Evolutionary conservation across 2,888 invertebrate genomes (phyloP).

Genomic region (Chymomyza caudatula): DNA sequence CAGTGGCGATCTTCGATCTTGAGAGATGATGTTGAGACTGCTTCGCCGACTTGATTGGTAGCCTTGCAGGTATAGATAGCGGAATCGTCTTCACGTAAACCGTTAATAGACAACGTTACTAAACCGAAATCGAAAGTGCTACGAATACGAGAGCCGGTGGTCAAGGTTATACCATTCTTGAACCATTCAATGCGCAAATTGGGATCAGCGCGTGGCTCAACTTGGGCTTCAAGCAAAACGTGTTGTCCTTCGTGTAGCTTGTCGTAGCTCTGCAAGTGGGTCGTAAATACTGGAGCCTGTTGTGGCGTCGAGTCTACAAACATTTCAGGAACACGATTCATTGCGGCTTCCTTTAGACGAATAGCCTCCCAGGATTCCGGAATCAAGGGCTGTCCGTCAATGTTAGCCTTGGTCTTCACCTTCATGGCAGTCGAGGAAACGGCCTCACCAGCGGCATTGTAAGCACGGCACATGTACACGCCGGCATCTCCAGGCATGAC

Average conservation of each 20-base stretch:
- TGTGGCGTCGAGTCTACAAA: constrained; percentile 90
- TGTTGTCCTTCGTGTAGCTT: constrained; percentile 91
- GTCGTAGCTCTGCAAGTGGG: constrained; percentile 91
- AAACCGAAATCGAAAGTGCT: constrained; percentile 98
- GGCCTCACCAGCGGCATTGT: constrained; percentile 95
- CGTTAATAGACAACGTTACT: constrained; percentile 93
- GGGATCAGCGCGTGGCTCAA: constrained; percentile 93
- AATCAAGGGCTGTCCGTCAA: constrained; percentile 90
- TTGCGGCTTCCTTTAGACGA: constrained; percentile 92
- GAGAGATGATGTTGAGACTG: constrained; percentile 92
- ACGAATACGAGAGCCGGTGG: constrained; percentile 92
- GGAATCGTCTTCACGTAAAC: constrained; percentile 92
- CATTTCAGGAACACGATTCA: constrained; percentile 93
- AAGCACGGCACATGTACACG: constrained; percentile 95
- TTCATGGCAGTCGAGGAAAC: constrained; percentile 94
- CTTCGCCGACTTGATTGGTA: constrained; percentile 94
- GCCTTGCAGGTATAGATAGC: constrained; percentile 98
- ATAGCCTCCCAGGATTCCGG: constrained; percentile 96
- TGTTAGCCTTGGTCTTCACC: constrained; percentile 89
- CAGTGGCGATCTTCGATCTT: constrained; percentile 94
- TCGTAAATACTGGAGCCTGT: constrained; percentile 97
- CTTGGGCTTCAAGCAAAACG: constrained; percentile 91
- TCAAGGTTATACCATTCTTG: constrained; percentile 91
- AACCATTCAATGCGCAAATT: constrained; percentile 94
- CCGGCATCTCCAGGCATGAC: constrained; percentile 94